phyloP scores from a whole-genome alignment of 2,888 invertebrate species.

The Willowsia nigromaculata region DNA sequence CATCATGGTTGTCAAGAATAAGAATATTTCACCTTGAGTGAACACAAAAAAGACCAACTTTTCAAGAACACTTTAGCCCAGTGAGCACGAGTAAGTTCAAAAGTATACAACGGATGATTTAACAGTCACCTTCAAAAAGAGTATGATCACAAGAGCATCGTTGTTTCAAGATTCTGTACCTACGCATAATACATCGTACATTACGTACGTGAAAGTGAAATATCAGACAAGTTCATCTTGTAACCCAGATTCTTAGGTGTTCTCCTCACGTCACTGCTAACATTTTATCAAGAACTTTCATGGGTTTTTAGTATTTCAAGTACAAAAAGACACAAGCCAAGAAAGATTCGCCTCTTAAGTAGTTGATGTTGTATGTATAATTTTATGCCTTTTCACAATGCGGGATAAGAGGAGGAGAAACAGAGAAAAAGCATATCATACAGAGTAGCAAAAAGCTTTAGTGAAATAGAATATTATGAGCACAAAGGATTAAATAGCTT shows the following conservation, averaged over 20 bases:
- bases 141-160: neutral
- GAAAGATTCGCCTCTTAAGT: neutral
- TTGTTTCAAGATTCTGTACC: neutral
- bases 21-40: conserved; percentile 29
- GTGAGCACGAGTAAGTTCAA: neutral
- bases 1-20: conserved; percentile 27
- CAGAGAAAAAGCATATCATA: neutral
- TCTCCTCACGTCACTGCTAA: conserved; percentile 20
- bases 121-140: conserved; percentile 32
- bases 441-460: too few species aligned
- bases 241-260: conserved; percentile 27
- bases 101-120: conserved; percentile 14
- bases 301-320: conserved; percentile 28
- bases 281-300: conserved; percentile 26
- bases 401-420: neutral
- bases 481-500: conserved; percentile 12
- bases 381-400: neutral
- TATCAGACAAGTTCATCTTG: conserved; percentile 21
- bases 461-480: neutral
- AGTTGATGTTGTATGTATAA: neutral
- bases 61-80: neutral
- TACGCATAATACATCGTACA: neutral
- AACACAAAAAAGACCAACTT: conserved; percentile 21
- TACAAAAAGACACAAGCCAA: neutral
- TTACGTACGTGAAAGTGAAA: conserved; percentile 28